phyloP scores from a whole-genome alignment of 2,113 vertebrate species.

The Natator depressus region DNA sequence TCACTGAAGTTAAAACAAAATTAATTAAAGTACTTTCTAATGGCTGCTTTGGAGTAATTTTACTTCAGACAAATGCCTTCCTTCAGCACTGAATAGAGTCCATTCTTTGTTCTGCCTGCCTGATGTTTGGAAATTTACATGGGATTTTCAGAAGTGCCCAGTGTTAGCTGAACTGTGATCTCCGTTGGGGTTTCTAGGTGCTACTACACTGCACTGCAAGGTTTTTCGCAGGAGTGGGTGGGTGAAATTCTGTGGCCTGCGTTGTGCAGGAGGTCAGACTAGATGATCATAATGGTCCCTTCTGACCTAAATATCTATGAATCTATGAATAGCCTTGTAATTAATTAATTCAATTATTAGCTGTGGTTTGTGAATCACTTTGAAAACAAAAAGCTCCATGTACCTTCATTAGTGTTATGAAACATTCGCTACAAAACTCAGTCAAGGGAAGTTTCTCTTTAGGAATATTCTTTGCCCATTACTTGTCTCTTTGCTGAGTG shows the following conservation, averaged over 20 bases:
- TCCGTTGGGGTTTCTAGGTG: not conserved
- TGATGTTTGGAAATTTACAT: not conserved
- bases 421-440: not conserved
- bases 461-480: fast-evolving
- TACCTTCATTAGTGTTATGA: not conserved
- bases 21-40: not conserved
- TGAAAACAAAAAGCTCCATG: not conserved
- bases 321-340: not conserved
- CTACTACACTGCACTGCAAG: no score
- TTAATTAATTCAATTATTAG: not conserved
- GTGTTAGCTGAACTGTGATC: not conserved
- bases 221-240: no score
- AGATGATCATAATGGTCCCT: no score
- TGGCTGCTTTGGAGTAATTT: not conserved
- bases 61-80: not conserved
- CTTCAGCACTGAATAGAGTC: not conserved
- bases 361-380: not conserved
- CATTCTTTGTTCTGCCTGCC: not conserved
- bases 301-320: no score
- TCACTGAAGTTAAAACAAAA: not conserved
- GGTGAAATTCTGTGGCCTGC: no score
- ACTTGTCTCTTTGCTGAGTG: not conserved
- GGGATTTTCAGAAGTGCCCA: not conserved
- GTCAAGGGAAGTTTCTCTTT: fast-evolving
- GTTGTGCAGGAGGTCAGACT: no score